Conservation (phyloP, 1,140 invertebrate genomes). For the Ptiloglossa arizonensis region DNA sequence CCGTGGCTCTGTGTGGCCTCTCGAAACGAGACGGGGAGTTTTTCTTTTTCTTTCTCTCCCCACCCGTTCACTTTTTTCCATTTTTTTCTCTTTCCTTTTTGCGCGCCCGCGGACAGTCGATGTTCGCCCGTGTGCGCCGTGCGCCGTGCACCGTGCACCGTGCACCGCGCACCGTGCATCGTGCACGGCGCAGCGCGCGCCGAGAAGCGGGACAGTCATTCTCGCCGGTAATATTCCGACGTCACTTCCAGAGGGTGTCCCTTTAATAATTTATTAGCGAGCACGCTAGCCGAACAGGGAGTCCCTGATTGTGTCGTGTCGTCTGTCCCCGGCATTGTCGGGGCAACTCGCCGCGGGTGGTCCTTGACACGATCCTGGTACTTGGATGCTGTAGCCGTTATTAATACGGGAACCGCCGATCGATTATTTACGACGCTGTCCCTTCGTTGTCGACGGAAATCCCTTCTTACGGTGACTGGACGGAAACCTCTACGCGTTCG, state of each 20-base stretch:
- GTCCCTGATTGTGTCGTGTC: slow-evolving; percentile 80
- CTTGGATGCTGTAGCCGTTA: slow-evolving; percentile 75
- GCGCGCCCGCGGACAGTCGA: slow-evolving; percentile 8
- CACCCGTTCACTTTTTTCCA: too few species aligned
- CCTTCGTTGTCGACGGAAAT: slow-evolving; percentile 28
- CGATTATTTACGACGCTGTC: slow-evolving; percentile 73
- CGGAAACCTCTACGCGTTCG: too few species aligned
- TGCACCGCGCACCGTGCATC: too few species aligned
- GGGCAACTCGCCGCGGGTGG: slow-evolving; percentile 76
- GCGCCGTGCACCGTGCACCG: too few species aligned
- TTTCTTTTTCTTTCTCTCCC: slow-evolving; percentile 31
- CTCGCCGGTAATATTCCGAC: slow-evolving; percentile 70
- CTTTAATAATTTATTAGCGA: slow-evolving; percentile 83
- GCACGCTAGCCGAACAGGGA: slow-evolving; percentile 66
- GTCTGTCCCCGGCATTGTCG: slow-evolving; percentile 78
- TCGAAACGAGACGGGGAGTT: slow-evolving; percentile 1
- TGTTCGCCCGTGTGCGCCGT: too few species aligned
- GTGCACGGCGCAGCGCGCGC: not conserved
- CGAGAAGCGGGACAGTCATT: slow-evolving; percentile 60
- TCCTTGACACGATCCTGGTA: slow-evolving; percentile 78
- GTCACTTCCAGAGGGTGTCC: slow-evolving; percentile 79
- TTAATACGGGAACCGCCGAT: slow-evolving; percentile 73
- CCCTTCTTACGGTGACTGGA: slow-evolving; percentile 6
- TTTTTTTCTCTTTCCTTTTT: too few species aligned
- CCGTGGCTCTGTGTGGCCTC: too few species aligned